Evolutionary conservation across 1,140 invertebrate species (phyloP).

Genomic region (Atta colombica): DNA sequence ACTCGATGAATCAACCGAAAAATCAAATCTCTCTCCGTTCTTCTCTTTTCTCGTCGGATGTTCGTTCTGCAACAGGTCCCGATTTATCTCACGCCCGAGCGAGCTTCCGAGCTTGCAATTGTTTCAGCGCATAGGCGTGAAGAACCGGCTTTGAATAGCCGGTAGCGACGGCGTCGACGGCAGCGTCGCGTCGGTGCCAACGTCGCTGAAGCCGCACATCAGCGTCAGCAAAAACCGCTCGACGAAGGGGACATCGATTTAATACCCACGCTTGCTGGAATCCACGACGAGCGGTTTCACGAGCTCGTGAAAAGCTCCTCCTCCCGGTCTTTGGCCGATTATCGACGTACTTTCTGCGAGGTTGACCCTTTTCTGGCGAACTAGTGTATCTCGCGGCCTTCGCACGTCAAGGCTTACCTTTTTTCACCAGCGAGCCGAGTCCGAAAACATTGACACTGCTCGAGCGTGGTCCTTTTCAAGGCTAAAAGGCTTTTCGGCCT

Average conservation of each 20-base stretch:
- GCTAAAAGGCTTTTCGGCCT: conserved; percentile 48
- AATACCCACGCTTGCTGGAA: conserved; percentile 40
- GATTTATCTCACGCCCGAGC: conserved; percentile 68
- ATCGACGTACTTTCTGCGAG: conserved; percentile 69
- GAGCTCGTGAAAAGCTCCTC: conserved; percentile 15
- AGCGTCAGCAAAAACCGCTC: conserved; percentile 56
- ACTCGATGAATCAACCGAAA: conserved; percentile 59
- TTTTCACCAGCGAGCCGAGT: conserved; percentile 31
- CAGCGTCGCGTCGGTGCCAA: conserved; percentile 5
- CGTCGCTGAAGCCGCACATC: conserved; percentile 16
- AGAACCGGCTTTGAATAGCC: conserved; percentile 72
- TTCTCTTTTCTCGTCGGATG: conserved; percentile 13
- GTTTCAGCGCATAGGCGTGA: conserved; percentile 69
- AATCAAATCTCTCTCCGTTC: conserved; percentile 75
- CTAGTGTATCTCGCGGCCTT: conserved; percentile 7
- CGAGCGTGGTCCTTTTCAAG: conserved; percentile 54
- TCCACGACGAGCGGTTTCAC: conserved; percentile 37
- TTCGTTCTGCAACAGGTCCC: conserved; percentile 71
- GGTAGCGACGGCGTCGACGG: background rate
- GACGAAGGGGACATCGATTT: conserved; percentile 57
- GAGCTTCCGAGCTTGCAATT: conserved; percentile 67
- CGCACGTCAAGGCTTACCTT: background rate
- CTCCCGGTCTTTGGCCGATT: conserved; percentile 66
- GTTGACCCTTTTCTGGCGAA: conserved; percentile 58
- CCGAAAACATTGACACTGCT: conserved; percentile 56